A percentile compares a stretch with the other conserved stretches of the same genome.
Evolutionary conservation across 2,888 invertebrate species (phyloP).

Genomic region (Chromoteleia sp.): DNA sequence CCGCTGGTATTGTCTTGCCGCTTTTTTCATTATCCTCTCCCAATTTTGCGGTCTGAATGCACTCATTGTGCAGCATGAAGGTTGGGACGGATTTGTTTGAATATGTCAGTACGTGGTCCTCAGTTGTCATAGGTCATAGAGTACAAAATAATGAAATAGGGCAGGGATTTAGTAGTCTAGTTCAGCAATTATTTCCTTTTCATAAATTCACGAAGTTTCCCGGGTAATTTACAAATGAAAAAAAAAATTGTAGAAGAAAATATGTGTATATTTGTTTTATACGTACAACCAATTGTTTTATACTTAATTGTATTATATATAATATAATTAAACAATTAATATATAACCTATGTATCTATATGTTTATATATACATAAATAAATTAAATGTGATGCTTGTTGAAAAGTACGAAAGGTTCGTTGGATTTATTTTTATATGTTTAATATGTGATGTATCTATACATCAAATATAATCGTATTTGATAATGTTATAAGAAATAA

Average conservation of each 20-base stretch:
- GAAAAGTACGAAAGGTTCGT: no score
- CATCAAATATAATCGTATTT: no score
- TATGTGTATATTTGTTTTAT: no score
- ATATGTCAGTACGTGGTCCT: constrained; percentile 62
- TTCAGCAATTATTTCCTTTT: constrained; percentile 40
- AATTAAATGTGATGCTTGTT: no score
- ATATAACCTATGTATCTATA: no score
- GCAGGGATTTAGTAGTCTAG: constrained; percentile 42
- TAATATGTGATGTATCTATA: no score
- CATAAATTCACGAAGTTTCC: background rate
- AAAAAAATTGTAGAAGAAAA: background rate
- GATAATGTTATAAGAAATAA: no score
- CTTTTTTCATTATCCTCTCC: constrained; percentile 65
- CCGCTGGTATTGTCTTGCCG: constrained; percentile 75
- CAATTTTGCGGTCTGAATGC: constrained; percentile 73
- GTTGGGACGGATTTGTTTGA: constrained; percentile 75
- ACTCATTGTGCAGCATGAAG: constrained; percentile 72
- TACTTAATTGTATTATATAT: no score
- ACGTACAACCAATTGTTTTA: no score
- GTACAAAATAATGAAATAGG: constrained; percentile 59
- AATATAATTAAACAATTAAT: no score
- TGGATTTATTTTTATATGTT: no score
- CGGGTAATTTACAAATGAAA: background rate
- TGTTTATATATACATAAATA: no score
- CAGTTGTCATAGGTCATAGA: constrained; percentile 73